These are phyloP conservation scores for Clistopyga incitator DNA, from an alignment of 2,888 invertebrate species.

Conservation along the genomic window DNA sequence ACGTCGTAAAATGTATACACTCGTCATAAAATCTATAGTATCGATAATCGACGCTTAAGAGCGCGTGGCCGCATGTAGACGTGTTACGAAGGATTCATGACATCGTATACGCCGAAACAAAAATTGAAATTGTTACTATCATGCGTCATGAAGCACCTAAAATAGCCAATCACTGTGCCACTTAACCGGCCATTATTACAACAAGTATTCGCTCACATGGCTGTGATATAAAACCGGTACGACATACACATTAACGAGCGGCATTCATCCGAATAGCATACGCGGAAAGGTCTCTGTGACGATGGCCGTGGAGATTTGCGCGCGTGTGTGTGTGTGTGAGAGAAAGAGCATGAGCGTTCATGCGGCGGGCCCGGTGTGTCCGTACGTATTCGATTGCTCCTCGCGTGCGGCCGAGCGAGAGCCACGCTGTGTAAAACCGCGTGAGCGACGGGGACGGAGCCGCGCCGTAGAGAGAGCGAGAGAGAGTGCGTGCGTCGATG, in stretches of 20 bases:
- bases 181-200: neutral
- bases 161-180: constrained; percentile 35
- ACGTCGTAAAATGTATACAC: neutral
- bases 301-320: constrained; percentile 36
- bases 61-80: neutral
- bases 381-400: constrained; percentile 60
- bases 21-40: neutral
- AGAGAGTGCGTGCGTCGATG: constrained; percentile 75
- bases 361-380: constrained; percentile 48
- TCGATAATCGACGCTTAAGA: neutral
- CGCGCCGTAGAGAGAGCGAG: constrained; percentile 36
- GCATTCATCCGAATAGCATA: constrained; percentile 60
- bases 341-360: constrained; percentile 46
- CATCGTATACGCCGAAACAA: neutral
- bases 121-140: constrained; percentile 9
- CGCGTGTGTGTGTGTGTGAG: constrained; percentile 11
- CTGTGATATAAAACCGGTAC: constrained; percentile 50
- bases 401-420: constrained; percentile 48
- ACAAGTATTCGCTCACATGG: constrained; percentile 26
- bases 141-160: constrained; percentile 8
- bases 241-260: constrained; percentile 44
- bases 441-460: constrained; percentile 27
- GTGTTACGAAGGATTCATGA: neutral
- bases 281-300: constrained; percentile 55
- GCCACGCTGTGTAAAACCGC: constrained; percentile 1